Evolutionary conservation across 2,797 vertebrate genomes (phyloP).

Genomic region (Sciurus carolinensis): DNA sequence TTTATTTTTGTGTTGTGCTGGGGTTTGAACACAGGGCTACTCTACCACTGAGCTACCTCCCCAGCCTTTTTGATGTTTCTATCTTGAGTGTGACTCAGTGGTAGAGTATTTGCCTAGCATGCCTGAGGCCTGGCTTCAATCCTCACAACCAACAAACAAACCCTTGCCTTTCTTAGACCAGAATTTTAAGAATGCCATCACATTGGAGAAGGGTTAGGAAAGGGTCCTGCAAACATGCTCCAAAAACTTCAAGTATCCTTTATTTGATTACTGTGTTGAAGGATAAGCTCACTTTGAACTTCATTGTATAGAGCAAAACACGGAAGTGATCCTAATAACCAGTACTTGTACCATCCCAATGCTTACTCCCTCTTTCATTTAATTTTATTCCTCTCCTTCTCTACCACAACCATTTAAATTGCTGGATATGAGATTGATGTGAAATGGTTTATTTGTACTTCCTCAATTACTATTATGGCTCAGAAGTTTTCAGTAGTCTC

Average conservation of each 20-base stretch:
- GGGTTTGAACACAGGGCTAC: not conserved
- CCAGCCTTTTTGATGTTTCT: not conserved
- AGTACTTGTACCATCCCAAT: not conserved
- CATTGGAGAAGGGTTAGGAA: not conserved
- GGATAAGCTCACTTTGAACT: not conserved
- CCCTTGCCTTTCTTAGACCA: not conserved
- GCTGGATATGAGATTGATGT: not conserved
- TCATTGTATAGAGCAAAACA: not conserved
- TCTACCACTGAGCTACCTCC: not conserved
- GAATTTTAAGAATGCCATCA: too few species aligned
- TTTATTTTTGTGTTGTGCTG: too few species aligned
- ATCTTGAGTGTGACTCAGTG: not conserved
- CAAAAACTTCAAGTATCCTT: not conserved
- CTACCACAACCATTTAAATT: not conserved
- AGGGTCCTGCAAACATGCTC: not conserved
- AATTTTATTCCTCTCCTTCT: not conserved
- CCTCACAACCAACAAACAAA: too few species aligned
- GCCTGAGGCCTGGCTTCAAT: too few species aligned
- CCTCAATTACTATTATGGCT: not conserved
- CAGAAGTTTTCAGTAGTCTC: not conserved
- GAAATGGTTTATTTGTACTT: not conserved
- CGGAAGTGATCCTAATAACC: not conserved
- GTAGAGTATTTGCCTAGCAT: too few species aligned
- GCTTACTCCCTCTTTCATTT: not conserved
- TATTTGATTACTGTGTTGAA: not conserved